Evolutionary conservation across 2,888 invertebrate species (phyloP), one percentile per base, ranked within the genome.

Genomic region (Atethmia centrago): DNA sequence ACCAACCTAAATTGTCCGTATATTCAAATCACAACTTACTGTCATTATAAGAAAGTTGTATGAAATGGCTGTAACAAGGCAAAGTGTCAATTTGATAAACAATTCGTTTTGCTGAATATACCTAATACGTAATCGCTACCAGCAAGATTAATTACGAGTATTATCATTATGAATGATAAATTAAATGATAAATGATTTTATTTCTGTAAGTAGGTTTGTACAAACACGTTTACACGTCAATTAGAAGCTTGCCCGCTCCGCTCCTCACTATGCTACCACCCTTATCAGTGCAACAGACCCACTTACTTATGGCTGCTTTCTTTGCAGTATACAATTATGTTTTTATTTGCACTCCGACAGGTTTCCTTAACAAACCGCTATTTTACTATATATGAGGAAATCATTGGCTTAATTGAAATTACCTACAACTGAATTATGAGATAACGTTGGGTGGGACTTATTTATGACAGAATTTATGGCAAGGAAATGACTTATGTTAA

Each of bases 301-400:
- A 89, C 88, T 92, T 90, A 91, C 92, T 91, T 88, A 87, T 85
- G 88, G 84, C 88, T 90, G 92, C 93, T 93, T 93, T 94, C 93
- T 92, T 93, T 90, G 88, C 89, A 79, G 71, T 87, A 85, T 87
- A 85, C 88, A 90, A 92, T 91, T 90, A 90, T 83, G 74, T 87
- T 86, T 86, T 87, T 87, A 82, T 84, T 78, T 67, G 77, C 81
- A 72, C 74, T 71, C 68, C 56, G 80, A 68, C 75, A 72, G 65
- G 80, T 79, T 85, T 79, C 83, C 83, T 80, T 82, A 75, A 51
- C 71, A 64, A 25, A n/a, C 85, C 83, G 85, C 85, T 85, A 87
- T 74, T 82, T 77, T 67, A 40, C 72, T 59, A 69, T 59, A 69
- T 59, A 80, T 71, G 61, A 79, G 83, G 85, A 79, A 87, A 61